Evolutionary conservation across 2,888 invertebrate species (phyloP), one percentile per base, ranked within the genome.

Genomic region (Himalopsyche tibetana): DNA sequence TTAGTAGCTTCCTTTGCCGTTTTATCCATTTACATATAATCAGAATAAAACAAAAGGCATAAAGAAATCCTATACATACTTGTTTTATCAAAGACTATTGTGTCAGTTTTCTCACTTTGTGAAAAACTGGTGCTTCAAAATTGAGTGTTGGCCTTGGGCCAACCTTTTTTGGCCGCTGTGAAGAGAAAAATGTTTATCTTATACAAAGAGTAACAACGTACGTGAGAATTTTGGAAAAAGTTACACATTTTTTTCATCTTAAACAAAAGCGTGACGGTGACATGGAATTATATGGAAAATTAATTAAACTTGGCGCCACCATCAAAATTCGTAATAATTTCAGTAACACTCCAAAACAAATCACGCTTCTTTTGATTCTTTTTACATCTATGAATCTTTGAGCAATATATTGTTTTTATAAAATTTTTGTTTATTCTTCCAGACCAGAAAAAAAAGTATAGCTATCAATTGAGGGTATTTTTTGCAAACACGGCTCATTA

Each of bases 141-240:
- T 36, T 74, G 74, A 36, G 74, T 36, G 36, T 74, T 74, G 74
- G 74, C 74, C 36, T 36, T 15, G 36, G 15, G 74, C 74, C 74
- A 74, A 74, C 28, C 74, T 74, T 74, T 69, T 74, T 74, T 38
- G 74, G 74, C 74, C 74, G 38, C 74, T 74, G 4, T 12, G 38
- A 36, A 38, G 15, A 38, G 15, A 38, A 74, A 74, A 74, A 74
- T 74, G 74, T 74, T 74, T 74, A 74, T 74, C 19, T 12, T 38
- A 36, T 36, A 74, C 38, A 74, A 74, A 74, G 74, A 11, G 4
- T 74, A 74, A 74, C 36, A 74, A 36, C 74, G 38, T 38, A 74
- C 36, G 74, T 74, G 28, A 28, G 28, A 28, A 28, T 28, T 36
- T 38, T 28, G 38, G 28, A 69, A 69, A 36, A 19, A 9, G 0